phyloP scores from a whole-genome alignment of 2,797 vertebrate genomes.

The Neosalanx taihuensis region DNA sequence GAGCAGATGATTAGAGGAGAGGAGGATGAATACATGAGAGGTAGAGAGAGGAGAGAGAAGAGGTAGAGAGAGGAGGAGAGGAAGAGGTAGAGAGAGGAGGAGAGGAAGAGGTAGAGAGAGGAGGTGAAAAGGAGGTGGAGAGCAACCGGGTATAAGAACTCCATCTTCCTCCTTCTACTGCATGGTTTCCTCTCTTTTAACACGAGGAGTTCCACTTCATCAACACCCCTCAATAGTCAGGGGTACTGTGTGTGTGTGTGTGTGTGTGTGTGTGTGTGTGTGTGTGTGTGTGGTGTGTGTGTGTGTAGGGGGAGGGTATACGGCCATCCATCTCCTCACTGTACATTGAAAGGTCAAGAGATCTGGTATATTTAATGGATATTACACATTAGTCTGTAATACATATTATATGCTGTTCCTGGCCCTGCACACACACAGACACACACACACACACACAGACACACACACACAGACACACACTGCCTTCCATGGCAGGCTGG shows the following conservation, averaged over 20 bases:
- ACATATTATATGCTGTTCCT: conserved; percentile 8
- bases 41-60: background rate
- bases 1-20: background rate
- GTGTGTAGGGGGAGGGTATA: background rate
- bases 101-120: background rate
- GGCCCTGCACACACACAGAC: background rate
- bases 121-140: background rate
- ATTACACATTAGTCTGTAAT: conserved; percentile 5
- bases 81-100: background rate
- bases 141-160: background rate
- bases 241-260: background rate
- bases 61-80: background rate
- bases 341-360: background rate
- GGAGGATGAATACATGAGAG: background rate
- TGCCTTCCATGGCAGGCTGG: conserved; percentile 8
- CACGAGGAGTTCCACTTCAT: no score
- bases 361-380: background rate
- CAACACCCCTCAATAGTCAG: no score
- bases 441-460: conserved; percentile 2
- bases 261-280: conserved; percentile 5
- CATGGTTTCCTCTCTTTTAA: no score
- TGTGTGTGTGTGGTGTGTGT: background rate
- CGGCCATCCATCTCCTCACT: background rate
- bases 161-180: no score
- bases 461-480: background rate